Base-by-base conservation (phyloP, 2,888 invertebrate species). In the Epirrita christyi region DNA sequence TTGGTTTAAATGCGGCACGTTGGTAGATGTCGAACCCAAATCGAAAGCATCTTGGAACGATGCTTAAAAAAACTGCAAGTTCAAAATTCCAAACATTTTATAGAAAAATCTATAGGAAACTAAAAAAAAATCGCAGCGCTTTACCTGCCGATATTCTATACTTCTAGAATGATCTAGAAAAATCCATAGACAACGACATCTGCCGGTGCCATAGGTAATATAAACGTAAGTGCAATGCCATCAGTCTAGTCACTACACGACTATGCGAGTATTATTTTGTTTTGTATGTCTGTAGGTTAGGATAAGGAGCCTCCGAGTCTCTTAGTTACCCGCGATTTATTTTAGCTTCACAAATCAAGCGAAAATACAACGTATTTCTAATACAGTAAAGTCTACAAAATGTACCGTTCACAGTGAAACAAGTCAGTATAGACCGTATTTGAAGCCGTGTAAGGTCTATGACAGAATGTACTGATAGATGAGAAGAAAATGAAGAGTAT, bases 161-260 rank as follows among this genome's bases (percentile, higher is more conserved):
- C 4, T 48, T 48, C 21, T 42, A 49, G n/a, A 40, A 32, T 32
- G 8, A 27, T 37, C n/a, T 40, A 14, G 21, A 42, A 36, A 6
- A n/a, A n/a, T 34, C 9, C 13, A 50, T 11, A 51, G 37, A 13
- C 29, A 21, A 29, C 15, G 44, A 54, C 54, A 27, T 53, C 45
- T 49, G 27, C 53, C 58, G 45, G 48, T 21, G 53, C 49, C 53
- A 28, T 49, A 45, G 58, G 2, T 55, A 38, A 46, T 36, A 10
- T 49, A 27, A 41, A 44, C 41, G 14, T 53, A 50, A 58, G 53
- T 51, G 58, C 55, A 55, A 55, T 44, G 65, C 65, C 65, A 65
- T 63, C 54, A 50, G 46, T 65, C 65, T 65, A 65, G 65, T 65
- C 65, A 65, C 40, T 57, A 51, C 60, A 45, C 43, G 53, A 56